Evolutionary conservation across 92 coral and sea anemone species (phyloP).

Genomic region (Siderastrea siderea): DNA sequence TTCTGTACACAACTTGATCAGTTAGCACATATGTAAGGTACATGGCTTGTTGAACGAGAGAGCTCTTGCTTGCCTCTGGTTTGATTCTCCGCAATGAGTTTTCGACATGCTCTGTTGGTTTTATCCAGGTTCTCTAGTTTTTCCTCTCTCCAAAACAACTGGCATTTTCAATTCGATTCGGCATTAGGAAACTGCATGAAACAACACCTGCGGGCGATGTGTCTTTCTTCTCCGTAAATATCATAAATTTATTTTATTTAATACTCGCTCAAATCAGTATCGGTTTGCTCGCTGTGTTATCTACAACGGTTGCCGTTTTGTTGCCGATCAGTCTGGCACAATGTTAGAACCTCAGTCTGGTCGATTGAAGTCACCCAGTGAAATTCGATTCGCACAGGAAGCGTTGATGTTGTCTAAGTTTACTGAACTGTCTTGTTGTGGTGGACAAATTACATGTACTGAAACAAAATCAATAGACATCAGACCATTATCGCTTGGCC

Average conservation of each 20-base stretch:
- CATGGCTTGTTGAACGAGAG: too few species aligned
- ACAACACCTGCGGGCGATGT: background rate
- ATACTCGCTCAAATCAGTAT: background rate
- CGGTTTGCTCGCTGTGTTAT: background rate
- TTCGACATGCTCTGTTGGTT: too few species aligned
- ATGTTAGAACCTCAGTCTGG: slow-evolving; percentile 10
- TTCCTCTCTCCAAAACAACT: background rate
- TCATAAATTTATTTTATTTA: background rate
- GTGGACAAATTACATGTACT: background rate
- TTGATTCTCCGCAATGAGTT: too few species aligned
- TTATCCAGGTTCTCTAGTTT: too few species aligned
- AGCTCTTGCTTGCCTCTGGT: too few species aligned
- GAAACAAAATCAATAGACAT: background rate
- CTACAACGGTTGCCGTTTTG: background rate
- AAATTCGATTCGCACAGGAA: background rate
- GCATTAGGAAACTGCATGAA: background rate
- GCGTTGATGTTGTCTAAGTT: background rate
- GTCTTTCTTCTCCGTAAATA: too few species aligned
- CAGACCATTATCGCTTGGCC: background rate
- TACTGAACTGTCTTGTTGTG: background rate
- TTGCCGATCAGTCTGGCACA: background rate
- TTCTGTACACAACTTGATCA: background rate
- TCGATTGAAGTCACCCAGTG: background rate
- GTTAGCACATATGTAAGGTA: background rate
- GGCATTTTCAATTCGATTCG: too few species aligned